These are phyloP conservation scores for Hoplostethus atlanticus DNA, from an alignment of 2,797 vertebrate genomes.

Conservation along the genomic window DNA sequence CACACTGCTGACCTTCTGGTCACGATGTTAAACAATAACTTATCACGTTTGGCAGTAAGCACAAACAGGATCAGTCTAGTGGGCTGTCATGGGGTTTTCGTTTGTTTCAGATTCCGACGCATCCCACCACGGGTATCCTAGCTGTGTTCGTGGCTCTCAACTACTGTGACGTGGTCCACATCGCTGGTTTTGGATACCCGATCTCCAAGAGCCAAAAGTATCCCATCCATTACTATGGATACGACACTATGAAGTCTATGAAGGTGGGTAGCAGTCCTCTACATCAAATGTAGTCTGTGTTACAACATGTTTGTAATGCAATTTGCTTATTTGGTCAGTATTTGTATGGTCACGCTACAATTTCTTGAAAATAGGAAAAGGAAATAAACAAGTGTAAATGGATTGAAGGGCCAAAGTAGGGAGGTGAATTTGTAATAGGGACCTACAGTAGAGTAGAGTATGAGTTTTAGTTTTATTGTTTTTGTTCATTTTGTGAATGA, in stretches of 20 bases:
- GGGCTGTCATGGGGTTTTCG: not conserved
- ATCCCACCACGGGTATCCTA: slow-evolving; percentile 91
- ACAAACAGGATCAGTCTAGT: not conserved
- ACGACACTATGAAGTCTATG: slow-evolving; percentile 92
- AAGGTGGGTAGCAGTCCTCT: slow-evolving; percentile 77
- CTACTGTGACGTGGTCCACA: slow-evolving; percentile 93
- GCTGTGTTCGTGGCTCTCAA: slow-evolving; percentile 94
- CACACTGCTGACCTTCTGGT: no score
- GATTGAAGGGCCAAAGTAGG: no score
- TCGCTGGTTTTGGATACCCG: slow-evolving; percentile 95
- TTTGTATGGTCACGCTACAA: not conserved
- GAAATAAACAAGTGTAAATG: no score
- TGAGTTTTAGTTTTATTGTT: no score
- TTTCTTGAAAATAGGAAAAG: no score
- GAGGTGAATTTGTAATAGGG: no score
- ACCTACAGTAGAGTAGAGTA: no score
- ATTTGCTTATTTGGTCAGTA: not conserved
- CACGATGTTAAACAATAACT: no score
- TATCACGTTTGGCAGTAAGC: not conserved
- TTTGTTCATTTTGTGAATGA: no score
- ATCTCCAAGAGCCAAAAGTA: slow-evolving; percentile 80
- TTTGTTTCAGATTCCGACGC: slow-evolving; percentile 82
- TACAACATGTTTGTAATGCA: not conserved
- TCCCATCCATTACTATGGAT: slow-evolving; percentile 93
- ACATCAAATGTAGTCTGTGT: not conserved